phyloP scores from a whole-genome alignment of 2,797 vertebrate genomes.

The Philypnodon macrostomus region DNA sequence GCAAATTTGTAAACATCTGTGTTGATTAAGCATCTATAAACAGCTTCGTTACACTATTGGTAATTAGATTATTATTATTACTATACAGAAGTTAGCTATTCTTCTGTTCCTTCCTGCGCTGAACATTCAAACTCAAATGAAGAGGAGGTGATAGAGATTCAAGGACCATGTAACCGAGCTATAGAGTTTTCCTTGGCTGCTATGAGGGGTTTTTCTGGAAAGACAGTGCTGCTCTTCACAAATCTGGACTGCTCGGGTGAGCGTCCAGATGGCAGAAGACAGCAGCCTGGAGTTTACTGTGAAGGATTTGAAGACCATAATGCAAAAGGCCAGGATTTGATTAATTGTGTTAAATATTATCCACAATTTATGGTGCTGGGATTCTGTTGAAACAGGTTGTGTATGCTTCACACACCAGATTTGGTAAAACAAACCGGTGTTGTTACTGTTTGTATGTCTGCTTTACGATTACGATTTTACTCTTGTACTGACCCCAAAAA shows the following conservation, averaged over 20 bases:
- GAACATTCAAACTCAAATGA: constrained; percentile 14
- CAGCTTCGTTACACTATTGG: too few species aligned
- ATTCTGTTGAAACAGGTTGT: constrained; percentile 1
- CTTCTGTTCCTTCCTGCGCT: constrained; percentile 1
- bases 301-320: constrained; percentile 43
- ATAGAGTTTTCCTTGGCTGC: constrained; percentile 34
- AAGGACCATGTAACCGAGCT: constrained; percentile 29
- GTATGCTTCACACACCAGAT: not conserved
- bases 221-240: constrained; percentile 54
- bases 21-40: too few species aligned
- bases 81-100: too few species aligned
- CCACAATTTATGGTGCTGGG: not conserved
- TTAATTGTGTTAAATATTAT: constrained; percentile 23
- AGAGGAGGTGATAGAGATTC: constrained; percentile 29
- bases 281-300: constrained; percentile 48
- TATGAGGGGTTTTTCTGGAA: constrained; percentile 35
- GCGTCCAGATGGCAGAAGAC: constrained; percentile 62
- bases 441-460: not conserved
- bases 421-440: not conserved
- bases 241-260: constrained; percentile 65
- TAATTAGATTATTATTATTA: too few species aligned
- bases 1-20: too few species aligned
- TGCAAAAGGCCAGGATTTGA: constrained; percentile 36
- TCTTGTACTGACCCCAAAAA: too few species aligned
- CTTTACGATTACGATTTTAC: too few species aligned